phyloP scores from a whole-genome alignment of 1,140 invertebrate genomes.

The Arion vulgaris region DNA sequence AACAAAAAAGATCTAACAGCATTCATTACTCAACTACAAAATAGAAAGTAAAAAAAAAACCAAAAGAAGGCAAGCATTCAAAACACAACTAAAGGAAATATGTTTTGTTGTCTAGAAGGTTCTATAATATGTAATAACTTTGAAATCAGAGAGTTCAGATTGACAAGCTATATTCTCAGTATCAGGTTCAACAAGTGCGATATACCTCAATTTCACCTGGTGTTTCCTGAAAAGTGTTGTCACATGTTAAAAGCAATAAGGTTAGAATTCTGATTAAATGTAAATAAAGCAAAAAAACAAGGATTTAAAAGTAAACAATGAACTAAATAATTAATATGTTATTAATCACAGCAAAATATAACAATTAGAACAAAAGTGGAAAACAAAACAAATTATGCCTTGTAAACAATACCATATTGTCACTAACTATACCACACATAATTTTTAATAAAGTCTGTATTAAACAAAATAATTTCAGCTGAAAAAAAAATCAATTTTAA shows the following conservation, averaged over 20 bases:
- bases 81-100: too few relatives aligned
- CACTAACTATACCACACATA: too few relatives aligned
- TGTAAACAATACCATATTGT: background rate
- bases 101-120: too few relatives aligned
- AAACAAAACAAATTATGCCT: background rate
- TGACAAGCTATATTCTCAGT: background rate
- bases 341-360: background rate
- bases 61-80: too few relatives aligned
- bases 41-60: too few relatives aligned
- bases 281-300: background rate
- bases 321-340: background rate
- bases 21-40: too few relatives aligned
- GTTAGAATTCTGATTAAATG: background rate
- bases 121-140: too few relatives aligned
- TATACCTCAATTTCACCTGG: conserved; percentile 28
- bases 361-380: background rate
- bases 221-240: conserved; percentile 14
- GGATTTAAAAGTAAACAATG: conserved; percentile 2
- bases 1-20: too few relatives aligned
- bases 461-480: too few relatives aligned
- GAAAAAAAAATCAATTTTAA: too few relatives aligned
- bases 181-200: background rate
- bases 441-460: too few relatives aligned
- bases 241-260: background rate
- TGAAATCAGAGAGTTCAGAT: too few relatives aligned